These are phyloP conservation scores for Phortica magna DNA, from an alignment of 2,888 invertebrate genomes.

Conservation along the genomic window DNA sequence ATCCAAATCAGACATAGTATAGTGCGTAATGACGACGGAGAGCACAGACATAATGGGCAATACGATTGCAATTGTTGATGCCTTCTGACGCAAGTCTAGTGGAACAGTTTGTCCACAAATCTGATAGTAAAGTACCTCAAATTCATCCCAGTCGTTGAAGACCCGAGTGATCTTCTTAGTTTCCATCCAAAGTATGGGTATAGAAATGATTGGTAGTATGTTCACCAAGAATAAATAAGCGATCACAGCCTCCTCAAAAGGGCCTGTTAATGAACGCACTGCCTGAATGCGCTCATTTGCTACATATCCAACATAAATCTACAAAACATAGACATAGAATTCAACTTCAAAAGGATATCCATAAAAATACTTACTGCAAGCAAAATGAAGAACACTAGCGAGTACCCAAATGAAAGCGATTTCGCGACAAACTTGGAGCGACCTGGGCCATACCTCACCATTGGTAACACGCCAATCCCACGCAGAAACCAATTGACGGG, in stretches of 20 bases:
- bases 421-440: constrained; percentile 79
- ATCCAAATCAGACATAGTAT: constrained; percentile 85
- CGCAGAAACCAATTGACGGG: constrained; percentile 79
- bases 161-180: constrained; percentile 81
- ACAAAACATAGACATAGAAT: background rate
- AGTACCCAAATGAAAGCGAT: constrained; percentile 82
- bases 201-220: constrained; percentile 82
- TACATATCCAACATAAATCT: constrained; percentile 81
- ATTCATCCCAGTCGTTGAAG: constrained; percentile 83
- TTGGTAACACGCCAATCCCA: constrained; percentile 82
- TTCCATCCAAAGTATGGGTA: constrained; percentile 85
- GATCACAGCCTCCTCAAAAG: constrained; percentile 87
- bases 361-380: constrained; percentile 75
- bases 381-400: constrained; percentile 79
- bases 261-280: constrained; percentile 82
- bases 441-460: constrained; percentile 79
- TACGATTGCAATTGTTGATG: constrained; percentile 80
- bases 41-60: constrained; percentile 82
- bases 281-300: constrained; percentile 82
- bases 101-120: constrained; percentile 81
- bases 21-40: constrained; percentile 84
- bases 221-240: constrained; percentile 87
- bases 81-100: constrained; percentile 81
- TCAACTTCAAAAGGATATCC: background rate
- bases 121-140: constrained; percentile 84